Percentiles rank a stretch among this genome's conserved stretches.
These are phyloP conservation scores for Cosmorhoe ocellata DNA, from an alignment of 2,888 invertebrate species.

Conservation along the genomic window DNA sequence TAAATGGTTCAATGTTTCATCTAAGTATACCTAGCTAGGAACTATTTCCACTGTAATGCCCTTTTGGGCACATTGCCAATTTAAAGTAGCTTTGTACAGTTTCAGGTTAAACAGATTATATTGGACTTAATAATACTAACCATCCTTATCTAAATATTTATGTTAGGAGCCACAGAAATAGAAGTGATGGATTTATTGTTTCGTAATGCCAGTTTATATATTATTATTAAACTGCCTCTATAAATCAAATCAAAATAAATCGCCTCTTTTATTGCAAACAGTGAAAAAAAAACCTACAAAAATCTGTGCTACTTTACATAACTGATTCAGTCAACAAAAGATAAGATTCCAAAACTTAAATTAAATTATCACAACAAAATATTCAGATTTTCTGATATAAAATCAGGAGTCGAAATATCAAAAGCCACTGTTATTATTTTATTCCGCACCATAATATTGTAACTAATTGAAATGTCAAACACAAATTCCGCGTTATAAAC, in stretches of 20 bases:
- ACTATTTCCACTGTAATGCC: background rate
- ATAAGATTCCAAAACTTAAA: too few species aligned
- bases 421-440: background rate
- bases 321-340: too few species aligned
- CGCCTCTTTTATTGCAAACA: too few species aligned
- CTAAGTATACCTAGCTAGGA: too few species aligned
- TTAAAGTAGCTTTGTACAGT: background rate
- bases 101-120: constrained; percentile 7
- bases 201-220: background rate
- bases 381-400: too few species aligned
- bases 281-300: too few species aligned
- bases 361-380: too few species aligned
- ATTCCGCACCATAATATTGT: constrained; percentile 1
- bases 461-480: constrained; percentile 21
- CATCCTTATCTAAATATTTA: constrained; percentile 5
- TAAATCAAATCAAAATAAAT: too few species aligned
- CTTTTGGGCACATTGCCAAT: constrained; percentile 13
- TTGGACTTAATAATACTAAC: constrained; percentile 9
- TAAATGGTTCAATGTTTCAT: too few species aligned
- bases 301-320: too few species aligned
- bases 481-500: constrained; percentile 1
- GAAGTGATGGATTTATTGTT: constrained; percentile 9
- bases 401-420: too few species aligned
- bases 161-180: background rate
- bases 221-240: too few species aligned